A percentile compares a stretch with the other conserved stretches of the same genome.
These are phyloP conservation scores for Cyclophora punctaria DNA, from an alignment of 2,888 invertebrate genomes.

Conservation along the genomic window DNA sequence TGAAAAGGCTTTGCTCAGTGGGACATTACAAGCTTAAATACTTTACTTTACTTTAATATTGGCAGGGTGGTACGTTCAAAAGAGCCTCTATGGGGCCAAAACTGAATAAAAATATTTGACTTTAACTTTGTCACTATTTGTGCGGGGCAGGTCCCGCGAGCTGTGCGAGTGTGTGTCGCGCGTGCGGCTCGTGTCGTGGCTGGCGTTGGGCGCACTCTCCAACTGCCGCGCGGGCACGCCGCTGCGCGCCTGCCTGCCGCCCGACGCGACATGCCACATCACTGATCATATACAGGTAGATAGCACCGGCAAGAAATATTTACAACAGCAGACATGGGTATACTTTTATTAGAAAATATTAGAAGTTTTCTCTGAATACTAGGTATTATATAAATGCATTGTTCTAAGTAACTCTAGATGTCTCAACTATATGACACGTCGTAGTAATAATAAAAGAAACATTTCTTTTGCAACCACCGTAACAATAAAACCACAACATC, in stretches of 20 bases:
- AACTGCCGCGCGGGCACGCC: slow-evolving; percentile 78
- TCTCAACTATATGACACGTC: background rate
- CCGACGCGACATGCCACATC: slow-evolving; percentile 96
- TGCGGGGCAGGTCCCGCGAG: slow-evolving; percentile 77
- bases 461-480: too few relatives aligned
- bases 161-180: slow-evolving; percentile 96
- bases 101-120: too few relatives aligned
- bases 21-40: too few relatives aligned
- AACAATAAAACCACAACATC: background rate
- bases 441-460: too few relatives aligned
- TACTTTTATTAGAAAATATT: too few relatives aligned
- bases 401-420: background rate
- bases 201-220: slow-evolving; percentile 94
- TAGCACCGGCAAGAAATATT: background rate
- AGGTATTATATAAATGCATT: too few relatives aligned
- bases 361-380: too few relatives aligned
- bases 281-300: slow-evolving; percentile 94
- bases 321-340: background rate
- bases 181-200: slow-evolving; percentile 95
- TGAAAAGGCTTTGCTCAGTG: too few relatives aligned
- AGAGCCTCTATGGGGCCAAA: too few relatives aligned
- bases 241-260: slow-evolving; percentile 91
- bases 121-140: too few relatives aligned
- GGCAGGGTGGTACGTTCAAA: too few relatives aligned
- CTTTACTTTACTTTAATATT: too few relatives aligned